These are phyloP conservation scores for Scomber colias DNA, from an alignment of 2,113 vertebrate genomes.

Conservation along the genomic window DNA sequence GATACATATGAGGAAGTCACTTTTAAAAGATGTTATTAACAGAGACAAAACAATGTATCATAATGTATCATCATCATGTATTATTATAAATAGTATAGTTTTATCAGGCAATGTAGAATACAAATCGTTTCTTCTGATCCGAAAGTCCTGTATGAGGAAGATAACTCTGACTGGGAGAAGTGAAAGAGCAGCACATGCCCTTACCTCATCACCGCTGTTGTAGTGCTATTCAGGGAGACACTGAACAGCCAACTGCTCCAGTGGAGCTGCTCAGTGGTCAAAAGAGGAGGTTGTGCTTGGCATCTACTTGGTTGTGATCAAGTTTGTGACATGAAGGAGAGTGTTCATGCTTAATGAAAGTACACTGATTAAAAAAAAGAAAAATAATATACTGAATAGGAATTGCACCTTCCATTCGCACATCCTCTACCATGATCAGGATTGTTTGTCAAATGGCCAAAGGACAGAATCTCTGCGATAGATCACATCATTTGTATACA, in stretches of 20 bases:
- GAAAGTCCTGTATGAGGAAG: constrained; percentile 14
- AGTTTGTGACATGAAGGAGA: not conserved
- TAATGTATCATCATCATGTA: too few species aligned
- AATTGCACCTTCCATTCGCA: too few species aligned
- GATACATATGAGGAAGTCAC: not conserved
- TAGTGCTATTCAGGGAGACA: not conserved
- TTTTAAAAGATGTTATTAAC: not conserved
- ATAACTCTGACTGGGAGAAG: constrained; percentile 13
- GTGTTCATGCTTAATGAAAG: too few species aligned
- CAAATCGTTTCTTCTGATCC: not conserved
- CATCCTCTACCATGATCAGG: too few species aligned
- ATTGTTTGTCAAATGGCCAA: too few species aligned
- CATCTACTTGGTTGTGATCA: not conserved
- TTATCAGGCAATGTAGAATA: not conserved
- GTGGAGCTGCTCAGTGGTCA: not conserved
- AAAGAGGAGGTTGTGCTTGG: not conserved
- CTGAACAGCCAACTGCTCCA: not conserved
- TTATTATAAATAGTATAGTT: too few species aligned
- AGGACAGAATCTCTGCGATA: not conserved
- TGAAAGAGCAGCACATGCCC: constrained; percentile 9
- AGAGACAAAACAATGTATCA: not conserved
- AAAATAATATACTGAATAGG: too few species aligned
- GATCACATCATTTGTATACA: not conserved
- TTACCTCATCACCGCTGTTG: not conserved
- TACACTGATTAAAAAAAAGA: too few species aligned